Evolutionary conservation across 2,888 invertebrate species (phyloP).

Genomic region (Chrysolina americana): DNA sequence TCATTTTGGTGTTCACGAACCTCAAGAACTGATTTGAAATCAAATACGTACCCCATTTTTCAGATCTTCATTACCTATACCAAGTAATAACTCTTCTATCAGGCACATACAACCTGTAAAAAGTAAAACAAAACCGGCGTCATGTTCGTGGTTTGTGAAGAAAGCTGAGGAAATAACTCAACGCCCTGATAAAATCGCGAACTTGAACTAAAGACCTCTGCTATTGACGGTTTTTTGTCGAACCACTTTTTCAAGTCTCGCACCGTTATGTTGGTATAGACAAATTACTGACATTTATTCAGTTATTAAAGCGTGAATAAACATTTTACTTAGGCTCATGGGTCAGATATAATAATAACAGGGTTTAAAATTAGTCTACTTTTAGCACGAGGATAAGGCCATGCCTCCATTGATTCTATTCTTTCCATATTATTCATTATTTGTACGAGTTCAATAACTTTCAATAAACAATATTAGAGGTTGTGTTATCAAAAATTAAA

Average conservation of each 20-base stretch:
- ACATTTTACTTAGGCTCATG: constrained; percentile 44
- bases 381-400: neutral
- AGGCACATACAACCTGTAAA: constrained; percentile 27
- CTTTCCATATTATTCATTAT: too few species aligned
- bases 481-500: too few species aligned
- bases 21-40: neutral
- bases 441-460: too few species aligned
- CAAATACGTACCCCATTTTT: neutral
- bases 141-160: constrained; percentile 43
- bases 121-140: constrained; percentile 41
- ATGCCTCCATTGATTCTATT: too few species aligned
- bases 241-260: constrained; percentile 57
- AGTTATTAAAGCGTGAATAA: constrained; percentile 66
- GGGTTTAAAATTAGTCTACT: constrained; percentile 25
- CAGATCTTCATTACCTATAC: neutral
- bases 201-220: constrained; percentile 54
- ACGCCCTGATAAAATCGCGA: constrained; percentile 52
- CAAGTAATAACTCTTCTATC: neutral
- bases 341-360: constrained; percentile 24
- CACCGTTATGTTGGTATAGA: constrained; percentile 63
- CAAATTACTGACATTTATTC: constrained; percentile 67
- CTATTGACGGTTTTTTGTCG: constrained; percentile 51
- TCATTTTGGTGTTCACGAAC: neutral
- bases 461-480: too few species aligned
- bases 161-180: constrained; percentile 38